Evolutionary conservation across 2,797 vertebrate species (phyloP).

Genomic region (Prionace glauca): DNA sequence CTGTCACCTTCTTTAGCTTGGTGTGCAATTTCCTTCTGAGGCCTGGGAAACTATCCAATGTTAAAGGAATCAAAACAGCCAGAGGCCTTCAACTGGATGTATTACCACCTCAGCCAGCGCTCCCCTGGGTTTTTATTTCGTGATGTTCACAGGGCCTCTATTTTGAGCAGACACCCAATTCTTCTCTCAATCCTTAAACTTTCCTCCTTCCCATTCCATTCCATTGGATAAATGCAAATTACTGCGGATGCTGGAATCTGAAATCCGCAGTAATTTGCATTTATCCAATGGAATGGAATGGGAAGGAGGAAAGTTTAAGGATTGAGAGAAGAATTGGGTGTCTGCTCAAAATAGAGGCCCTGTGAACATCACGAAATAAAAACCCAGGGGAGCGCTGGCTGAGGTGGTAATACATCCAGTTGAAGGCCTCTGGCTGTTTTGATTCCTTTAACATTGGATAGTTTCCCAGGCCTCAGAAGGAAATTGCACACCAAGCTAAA

Average conservation of each 20-base stretch:
- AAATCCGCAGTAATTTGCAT: no score
- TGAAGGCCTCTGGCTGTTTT: no score
- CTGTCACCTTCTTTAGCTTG: background rate
- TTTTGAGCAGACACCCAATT: background rate
- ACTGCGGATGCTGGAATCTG: no score
- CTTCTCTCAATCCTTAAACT: no score
- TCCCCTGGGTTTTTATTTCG: background rate
- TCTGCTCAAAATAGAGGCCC: background rate
- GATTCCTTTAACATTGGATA: background rate
- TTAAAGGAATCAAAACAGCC: background rate
- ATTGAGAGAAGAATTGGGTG: background rate
- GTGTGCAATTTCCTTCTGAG: background rate
- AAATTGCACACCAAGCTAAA: background rate
- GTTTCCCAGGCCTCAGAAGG: no score
- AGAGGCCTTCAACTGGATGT: background rate
- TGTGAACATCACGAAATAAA: background rate
- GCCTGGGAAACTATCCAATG: background rate
- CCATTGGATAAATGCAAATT: no score
- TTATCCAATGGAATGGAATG: no score
- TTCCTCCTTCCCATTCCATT: no score
- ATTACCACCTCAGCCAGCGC: background rate
- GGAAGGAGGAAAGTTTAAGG: no score
- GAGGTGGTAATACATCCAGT: background rate
- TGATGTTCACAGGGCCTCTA: background rate
- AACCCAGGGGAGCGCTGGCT: background rate